These are phyloP conservation scores for Mamestra brassicae DNA, from an alignment of 2,888 invertebrate genomes.

Conservation along the genomic window DNA sequence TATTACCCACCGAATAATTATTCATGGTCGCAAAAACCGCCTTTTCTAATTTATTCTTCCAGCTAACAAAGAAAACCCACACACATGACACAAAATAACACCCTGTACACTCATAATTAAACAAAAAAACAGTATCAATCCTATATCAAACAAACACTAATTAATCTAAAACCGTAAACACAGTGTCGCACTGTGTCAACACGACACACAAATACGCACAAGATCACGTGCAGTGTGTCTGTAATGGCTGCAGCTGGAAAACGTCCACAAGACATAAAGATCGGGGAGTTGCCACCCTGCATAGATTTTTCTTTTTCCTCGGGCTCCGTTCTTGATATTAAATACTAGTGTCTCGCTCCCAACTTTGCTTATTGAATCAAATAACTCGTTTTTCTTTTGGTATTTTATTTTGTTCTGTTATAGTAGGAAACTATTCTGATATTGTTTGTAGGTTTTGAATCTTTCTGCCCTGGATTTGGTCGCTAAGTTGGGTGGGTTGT, in stretches of 20 bases:
- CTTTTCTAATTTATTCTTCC: not conserved
- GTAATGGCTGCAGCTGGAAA: slow-evolving; percentile 55
- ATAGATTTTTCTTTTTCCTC: slow-evolving; percentile 85
- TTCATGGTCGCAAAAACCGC: not conserved
- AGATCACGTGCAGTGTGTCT: slow-evolving; percentile 47
- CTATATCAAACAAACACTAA: slow-evolving; percentile 34
- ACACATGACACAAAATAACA: not conserved
- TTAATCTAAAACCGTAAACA: slow-evolving; percentile 25
- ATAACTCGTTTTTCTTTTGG: slow-evolving; percentile 57
- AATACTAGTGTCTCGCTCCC: slow-evolving; percentile 75
- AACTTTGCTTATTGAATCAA: slow-evolving; percentile 62
- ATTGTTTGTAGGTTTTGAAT: not conserved
- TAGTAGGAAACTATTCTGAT: not conserved
- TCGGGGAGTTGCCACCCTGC: slow-evolving; percentile 62
- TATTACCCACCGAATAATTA: not conserved
- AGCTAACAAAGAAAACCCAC: not conserved
- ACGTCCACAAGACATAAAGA: slow-evolving; percentile 54
- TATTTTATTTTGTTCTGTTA: slow-evolving; percentile 8
- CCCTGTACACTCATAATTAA: slow-evolving; percentile 5
- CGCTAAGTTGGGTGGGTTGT: not conserved
- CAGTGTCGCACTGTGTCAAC: slow-evolving; percentile 34
- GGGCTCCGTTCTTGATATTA: slow-evolving; percentile 80
- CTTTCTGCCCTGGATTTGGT: not conserved
- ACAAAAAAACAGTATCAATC: slow-evolving; percentile 28
- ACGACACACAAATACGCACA: slow-evolving; percentile 39